These are phyloP conservation scores for Smittia sp. DNA, from an alignment of 2,888 invertebrate genomes.

Conservation along the genomic window DNA sequence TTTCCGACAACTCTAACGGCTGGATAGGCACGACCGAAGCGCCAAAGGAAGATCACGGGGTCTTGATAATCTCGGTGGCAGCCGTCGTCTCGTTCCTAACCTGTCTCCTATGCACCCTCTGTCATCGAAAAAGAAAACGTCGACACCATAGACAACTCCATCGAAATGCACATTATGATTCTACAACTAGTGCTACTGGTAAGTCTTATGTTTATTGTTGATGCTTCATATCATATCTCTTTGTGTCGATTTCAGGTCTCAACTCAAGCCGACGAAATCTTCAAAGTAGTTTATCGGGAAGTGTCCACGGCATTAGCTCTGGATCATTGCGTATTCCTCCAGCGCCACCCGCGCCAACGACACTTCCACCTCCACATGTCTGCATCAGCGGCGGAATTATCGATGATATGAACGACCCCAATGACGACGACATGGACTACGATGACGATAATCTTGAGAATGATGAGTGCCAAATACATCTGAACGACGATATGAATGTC, in stretches of 20 bases:
- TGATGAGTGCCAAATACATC: slow-evolving; percentile 42
- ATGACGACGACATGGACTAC: slow-evolving; percentile 46
- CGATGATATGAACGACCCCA: slow-evolving; percentile 36
- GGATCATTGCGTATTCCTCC: slow-evolving; percentile 53
- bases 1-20: not conserved
- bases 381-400: slow-evolving; percentile 47
- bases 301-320: slow-evolving; percentile 53
- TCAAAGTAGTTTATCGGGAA: slow-evolving; percentile 54
- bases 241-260: slow-evolving; percentile 47
- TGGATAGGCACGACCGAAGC: slow-evolving; percentile 52
- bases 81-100: slow-evolving; percentile 56
- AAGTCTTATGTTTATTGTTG: slow-evolving; percentile 40
- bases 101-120: slow-evolving; percentile 57
- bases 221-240: not conserved
- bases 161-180: slow-evolving; percentile 54
- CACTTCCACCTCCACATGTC: slow-evolving; percentile 53
- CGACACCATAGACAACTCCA: slow-evolving; percentile 53
- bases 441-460: slow-evolving; percentile 49
- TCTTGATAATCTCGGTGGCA: slow-evolving; percentile 55
- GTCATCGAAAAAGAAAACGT: slow-evolving; percentile 56
- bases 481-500: slow-evolving; percentile 40
- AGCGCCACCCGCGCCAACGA: slow-evolving; percentile 53
- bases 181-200: slow-evolving; percentile 55
- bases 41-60: slow-evolving; percentile 55
- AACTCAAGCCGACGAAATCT: slow-evolving; percentile 54